Evolutionary conservation across 2,888 invertebrate genomes (phyloP).

Genomic region (Pristionchus entomophagus): DNA sequence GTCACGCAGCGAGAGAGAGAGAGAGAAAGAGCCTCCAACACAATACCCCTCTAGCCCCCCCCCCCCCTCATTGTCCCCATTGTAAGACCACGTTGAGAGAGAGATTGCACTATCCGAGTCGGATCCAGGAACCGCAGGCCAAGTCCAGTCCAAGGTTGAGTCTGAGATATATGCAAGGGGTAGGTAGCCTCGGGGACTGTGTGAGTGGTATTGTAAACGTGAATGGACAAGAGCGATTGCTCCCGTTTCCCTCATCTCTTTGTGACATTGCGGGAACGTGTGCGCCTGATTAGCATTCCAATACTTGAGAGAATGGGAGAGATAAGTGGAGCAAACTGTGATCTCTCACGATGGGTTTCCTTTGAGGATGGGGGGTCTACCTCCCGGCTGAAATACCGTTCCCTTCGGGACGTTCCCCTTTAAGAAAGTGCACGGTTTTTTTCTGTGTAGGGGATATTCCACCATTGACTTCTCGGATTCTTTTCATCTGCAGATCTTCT

Average conservation of each 20-base stretch:
- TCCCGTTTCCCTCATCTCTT: neutral
- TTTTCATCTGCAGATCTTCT: too few species aligned
- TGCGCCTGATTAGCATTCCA: slow-evolving; percentile 34
- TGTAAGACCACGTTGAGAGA: too few species aligned
- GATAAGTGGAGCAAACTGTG: neutral
- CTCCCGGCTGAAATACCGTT: too few species aligned
- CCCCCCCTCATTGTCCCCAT: slow-evolving; percentile 9
- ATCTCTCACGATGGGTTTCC: too few species aligned
- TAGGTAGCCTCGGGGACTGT: neutral
- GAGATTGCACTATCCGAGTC: neutral
- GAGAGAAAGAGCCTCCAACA: neutral
- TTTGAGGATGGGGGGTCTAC: too few species aligned
- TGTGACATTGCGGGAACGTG: slow-evolving; percentile 23
- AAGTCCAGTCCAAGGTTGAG: too few species aligned
- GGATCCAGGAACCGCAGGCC: too few species aligned
- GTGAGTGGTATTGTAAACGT: neutral
- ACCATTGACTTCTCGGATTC: neutral
- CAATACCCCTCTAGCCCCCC: neutral
- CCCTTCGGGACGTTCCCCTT: too few species aligned
- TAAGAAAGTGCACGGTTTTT: too few species aligned
- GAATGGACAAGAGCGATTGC: neutral
- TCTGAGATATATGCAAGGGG: too few species aligned
- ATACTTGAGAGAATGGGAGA: neutral
- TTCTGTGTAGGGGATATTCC: neutral
- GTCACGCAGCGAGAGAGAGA: neutral